Conservation (phyloP, 2,113 vertebrate genomes). For the Accipiter cooperii region DNA sequence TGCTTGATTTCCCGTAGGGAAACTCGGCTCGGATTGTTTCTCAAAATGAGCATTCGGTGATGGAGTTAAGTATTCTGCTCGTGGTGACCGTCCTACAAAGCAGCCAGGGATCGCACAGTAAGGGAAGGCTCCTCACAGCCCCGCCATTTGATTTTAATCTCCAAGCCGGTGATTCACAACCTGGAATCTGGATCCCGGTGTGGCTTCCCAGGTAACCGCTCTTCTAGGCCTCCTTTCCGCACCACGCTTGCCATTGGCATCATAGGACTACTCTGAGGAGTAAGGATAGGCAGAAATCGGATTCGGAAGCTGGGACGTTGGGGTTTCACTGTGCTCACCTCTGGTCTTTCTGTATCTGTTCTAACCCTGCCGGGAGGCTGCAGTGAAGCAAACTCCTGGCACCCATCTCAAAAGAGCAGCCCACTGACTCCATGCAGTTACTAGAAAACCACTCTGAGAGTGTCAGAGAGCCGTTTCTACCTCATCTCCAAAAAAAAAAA, state of each 20-base stretch:
- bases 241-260: background rate
- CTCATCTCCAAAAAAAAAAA: background rate
- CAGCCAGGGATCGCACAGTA: background rate
- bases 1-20: background rate
- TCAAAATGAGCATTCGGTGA: no score
- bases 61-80: background rate
- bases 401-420: background rate
- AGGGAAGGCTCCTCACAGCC: background rate
- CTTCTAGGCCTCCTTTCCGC: background rate
- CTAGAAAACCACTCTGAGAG: background rate
- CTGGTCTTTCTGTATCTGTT: background rate
- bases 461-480: fast-evolving
- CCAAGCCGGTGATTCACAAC: background rate
- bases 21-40: background rate
- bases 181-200: fast-evolving
- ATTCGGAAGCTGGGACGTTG: fast-evolving
- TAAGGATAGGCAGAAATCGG: background rate
- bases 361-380: background rate
- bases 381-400: background rate
- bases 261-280: background rate
- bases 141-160: background rate
- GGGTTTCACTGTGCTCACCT: background rate
- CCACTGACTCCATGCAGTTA: background rate
- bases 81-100: fast-evolving
- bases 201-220: background rate